A percentile compares a stretch with the other conserved stretches of the same genome.
phyloP scores from a whole-genome alignment of 1,140 invertebrate genomes.

The Conopomorpha cramerella region DNA sequence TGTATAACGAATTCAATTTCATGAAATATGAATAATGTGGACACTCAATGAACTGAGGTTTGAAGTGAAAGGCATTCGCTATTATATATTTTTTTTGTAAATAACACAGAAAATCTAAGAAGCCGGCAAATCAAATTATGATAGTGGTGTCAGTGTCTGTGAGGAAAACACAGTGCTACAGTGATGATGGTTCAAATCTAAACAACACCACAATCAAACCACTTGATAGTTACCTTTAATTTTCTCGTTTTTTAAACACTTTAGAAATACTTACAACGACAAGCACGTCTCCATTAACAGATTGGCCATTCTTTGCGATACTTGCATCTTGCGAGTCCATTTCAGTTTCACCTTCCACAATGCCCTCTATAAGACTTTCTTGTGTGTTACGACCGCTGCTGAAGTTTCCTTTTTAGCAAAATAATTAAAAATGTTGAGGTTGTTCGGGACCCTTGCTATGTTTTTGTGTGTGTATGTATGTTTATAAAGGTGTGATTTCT shows the following conservation, averaged over 20 bases:
- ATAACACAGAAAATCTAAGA: constrained; percentile 34
- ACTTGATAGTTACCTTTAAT: constrained; percentile 29
- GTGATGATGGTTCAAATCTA: constrained; percentile 45
- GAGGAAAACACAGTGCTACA: constrained; percentile 37
- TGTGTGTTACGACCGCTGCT: constrained; percentile 39
- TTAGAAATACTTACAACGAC: constrained; percentile 45
- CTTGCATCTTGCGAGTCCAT: constrained; percentile 63
- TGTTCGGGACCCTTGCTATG: constrained; percentile 41
- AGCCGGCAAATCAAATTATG: constrained; percentile 50
- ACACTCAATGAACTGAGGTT: too few relatives aligned
- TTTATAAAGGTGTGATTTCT: constrained; percentile 37
- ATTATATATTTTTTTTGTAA: constrained; percentile 13
- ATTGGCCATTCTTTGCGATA: constrained; percentile 32
- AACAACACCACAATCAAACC: constrained; percentile 45
- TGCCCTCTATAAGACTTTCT: constrained; percentile 65
- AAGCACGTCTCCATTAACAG: constrained; percentile 33
- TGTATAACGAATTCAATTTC: too few relatives aligned
- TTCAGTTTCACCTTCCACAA: constrained; percentile 68
- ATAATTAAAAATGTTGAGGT: constrained; percentile 56
- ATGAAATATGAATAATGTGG: too few relatives aligned
- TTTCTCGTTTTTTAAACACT: too few relatives aligned
- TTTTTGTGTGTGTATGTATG: constrained; percentile 19
- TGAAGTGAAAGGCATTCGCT: constrained; percentile 21
- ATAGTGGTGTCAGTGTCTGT: constrained; percentile 40
- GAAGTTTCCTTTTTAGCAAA: constrained; percentile 53